Base-by-base conservation (phyloP, 1,140 invertebrate genomes). In the Psilanteris sp. region DNA sequence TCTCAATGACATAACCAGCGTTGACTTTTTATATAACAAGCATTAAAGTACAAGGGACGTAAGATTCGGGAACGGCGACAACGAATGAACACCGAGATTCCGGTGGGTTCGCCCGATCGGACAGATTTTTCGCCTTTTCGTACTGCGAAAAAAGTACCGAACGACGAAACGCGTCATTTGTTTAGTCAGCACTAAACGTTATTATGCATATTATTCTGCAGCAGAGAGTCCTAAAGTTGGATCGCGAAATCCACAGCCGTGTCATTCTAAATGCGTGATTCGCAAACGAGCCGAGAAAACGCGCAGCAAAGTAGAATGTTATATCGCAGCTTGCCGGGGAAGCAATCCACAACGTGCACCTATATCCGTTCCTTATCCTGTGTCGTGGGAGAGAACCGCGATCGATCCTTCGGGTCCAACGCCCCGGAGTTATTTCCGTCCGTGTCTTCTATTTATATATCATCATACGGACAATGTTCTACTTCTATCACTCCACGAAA, bases 361-460 rank as follows among this genome's bases (percentile, higher is more conserved):
- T 72, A 48, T 34, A 62, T 62, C 37, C 57, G 36, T 24, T 7
- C 43, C 26, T 70, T 44, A 76, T 68, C 52, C 59, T 67, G 57
- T 67, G 57, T 24, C 15, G 50, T 37, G 46, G 41, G 26, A 24
- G 61, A 39, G 39, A 37, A 44, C 18, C 7, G 66, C 71, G 80
- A 86, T 85, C 83, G 84, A 85, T 87, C 79, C 77, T 72, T 71
- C 64, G 81, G 71, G 84, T 86, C 84, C 84, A 87, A 85, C 84
- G 83, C 80, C 81, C 84, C 77, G 79, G 54, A 75, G 54, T 75
- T 87, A 87, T 87, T 85, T 85, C 73, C 54, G 81, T 82, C 76
- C 36, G 44, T 31, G 62, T 79, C 55, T 73, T 79, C 84, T 85
- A 87, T 87, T 87, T 84, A 85, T 87, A 86, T 43, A 61, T 70